Conservation (phyloP, 2,113 vertebrate genomes). For the Passerina amoena region DNA sequence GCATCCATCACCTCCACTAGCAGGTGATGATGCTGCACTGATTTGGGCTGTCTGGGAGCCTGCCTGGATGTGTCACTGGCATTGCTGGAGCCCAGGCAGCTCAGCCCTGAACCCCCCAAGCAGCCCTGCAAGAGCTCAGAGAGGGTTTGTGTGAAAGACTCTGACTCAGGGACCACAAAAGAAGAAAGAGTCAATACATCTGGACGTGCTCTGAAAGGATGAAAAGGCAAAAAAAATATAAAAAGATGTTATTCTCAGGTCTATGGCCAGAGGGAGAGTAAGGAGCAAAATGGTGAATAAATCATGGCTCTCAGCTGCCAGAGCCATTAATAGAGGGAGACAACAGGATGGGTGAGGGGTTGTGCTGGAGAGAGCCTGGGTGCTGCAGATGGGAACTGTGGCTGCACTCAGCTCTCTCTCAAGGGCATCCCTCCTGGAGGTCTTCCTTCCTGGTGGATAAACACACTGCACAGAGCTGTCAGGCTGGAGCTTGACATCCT, state of each 20-base stretch:
- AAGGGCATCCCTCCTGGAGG: not conserved
- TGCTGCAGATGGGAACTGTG: not conserved
- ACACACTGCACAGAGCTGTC: not conserved
- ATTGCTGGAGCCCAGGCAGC: not conserved
- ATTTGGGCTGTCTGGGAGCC: not conserved
- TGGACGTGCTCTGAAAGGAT: not conserved
- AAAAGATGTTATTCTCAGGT: not conserved
- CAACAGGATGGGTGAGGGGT: not conserved
- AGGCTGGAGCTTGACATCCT: not conserved
- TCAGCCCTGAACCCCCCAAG: not conserved
- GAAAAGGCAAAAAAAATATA: not conserved
- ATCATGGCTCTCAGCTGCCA: not conserved
- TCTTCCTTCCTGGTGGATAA: not conserved
- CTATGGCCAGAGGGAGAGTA: not conserved
- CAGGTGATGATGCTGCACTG: not conserved
- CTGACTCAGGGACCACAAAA: not conserved
- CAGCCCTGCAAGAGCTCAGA: not conserved
- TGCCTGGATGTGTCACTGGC: not conserved
- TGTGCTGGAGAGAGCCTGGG: fast-evolving
- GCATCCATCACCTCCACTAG: not conserved
- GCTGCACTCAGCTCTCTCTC: not conserved
- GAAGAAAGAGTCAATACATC: not conserved
- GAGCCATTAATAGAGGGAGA: not conserved
- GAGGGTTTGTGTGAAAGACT: not conserved
- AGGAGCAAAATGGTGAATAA: not conserved